Conservation (phyloP, 2,797 vertebrate species). For the Gambelia wislizenii region DNA sequence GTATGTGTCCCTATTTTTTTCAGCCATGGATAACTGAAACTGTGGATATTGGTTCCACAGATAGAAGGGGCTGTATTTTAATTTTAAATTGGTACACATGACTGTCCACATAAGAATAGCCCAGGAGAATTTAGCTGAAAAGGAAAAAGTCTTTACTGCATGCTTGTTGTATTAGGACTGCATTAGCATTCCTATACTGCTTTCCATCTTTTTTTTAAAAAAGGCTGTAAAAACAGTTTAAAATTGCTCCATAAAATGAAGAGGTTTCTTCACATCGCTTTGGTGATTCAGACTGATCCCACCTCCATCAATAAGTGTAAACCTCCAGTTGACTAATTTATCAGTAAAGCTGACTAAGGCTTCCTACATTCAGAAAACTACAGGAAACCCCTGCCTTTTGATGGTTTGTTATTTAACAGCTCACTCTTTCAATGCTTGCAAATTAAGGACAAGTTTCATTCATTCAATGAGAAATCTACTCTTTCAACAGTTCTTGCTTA, state of each 20-base stretch:
- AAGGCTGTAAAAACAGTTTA: neutral
- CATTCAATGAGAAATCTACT: too few species aligned
- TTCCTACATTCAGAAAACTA: neutral
- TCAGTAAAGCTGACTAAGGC: neutral
- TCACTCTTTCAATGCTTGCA: too few species aligned
- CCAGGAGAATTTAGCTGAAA: conserved; percentile 2
- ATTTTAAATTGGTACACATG: neutral
- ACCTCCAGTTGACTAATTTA: neutral
- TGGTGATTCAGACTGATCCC: neutral
- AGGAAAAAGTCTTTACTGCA: neutral
- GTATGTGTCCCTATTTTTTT: too few species aligned
- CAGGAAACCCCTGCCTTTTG: too few species aligned
- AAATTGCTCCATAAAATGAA: neutral
- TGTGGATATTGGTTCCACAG: too few species aligned
- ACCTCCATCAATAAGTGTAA: neutral
- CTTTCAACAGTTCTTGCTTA: too few species aligned
- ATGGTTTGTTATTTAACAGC: too few species aligned
- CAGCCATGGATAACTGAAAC: too few species aligned
- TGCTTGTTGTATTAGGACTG: neutral
- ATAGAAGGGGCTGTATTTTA: too few species aligned
- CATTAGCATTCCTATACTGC: neutral
- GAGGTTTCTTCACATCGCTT: neutral
- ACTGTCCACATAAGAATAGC: conserved; percentile 19
- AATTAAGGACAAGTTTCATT: too few species aligned
- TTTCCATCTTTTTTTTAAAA: neutral